Conservation (phyloP, 2,113 vertebrate species). For the Antidorcas marsupialis region DNA sequence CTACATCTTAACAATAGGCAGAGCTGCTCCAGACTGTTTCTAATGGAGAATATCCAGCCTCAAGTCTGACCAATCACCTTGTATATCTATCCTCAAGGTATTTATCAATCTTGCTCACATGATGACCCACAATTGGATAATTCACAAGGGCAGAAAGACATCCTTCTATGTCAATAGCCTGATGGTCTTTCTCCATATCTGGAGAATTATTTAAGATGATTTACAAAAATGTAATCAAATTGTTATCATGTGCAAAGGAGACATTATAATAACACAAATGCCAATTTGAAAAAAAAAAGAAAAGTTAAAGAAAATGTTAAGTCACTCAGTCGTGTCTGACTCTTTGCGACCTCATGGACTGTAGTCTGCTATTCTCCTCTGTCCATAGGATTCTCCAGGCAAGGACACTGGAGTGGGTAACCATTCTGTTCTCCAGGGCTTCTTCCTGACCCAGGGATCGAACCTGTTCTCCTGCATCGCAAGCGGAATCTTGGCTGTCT, state of each 20-base stretch:
- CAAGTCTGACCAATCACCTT: background rate
- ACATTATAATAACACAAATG: background rate
- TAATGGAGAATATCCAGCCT: background rate
- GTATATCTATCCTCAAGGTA: background rate
- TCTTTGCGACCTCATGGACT: background rate
- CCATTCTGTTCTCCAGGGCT: background rate
- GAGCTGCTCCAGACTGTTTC: background rate
- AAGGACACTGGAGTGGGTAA: background rate
- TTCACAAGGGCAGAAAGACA: background rate
- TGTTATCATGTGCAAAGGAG: background rate
- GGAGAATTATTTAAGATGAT: background rate
- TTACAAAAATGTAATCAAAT: background rate
- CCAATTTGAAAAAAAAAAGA: background rate
- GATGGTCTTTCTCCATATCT: background rate
- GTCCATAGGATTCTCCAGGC: background rate
- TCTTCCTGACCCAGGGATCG: background rate
- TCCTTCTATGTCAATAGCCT: background rate
- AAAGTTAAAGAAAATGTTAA: background rate
- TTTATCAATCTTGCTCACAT: background rate
- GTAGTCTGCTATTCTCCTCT: background rate
- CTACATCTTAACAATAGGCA: background rate
- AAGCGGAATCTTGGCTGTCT: fast-evolving
- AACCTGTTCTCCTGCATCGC: background rate
- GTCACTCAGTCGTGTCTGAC: background rate
- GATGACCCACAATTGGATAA: background rate